These are phyloP conservation scores for Setophaga petechia DNA, from an alignment of 2,113 vertebrate species.

Conservation along the genomic window DNA sequence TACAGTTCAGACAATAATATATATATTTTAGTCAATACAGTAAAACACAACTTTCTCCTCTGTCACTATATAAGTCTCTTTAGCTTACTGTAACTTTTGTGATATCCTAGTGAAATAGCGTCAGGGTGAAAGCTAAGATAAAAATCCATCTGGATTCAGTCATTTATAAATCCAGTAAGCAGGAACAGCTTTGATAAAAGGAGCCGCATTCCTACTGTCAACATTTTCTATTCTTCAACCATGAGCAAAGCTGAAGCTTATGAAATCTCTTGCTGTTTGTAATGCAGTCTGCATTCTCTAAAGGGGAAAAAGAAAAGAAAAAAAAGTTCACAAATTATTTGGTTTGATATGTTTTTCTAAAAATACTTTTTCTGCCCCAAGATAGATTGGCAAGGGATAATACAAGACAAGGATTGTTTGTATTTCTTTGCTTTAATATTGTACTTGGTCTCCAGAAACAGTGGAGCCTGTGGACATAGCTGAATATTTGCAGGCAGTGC, in stretches of 20 bases:
- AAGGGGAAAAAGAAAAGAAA: neutral
- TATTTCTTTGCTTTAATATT: constrained; percentile 1
- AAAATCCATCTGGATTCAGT: neutral
- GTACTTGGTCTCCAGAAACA: neutral
- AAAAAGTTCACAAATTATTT: neutral
- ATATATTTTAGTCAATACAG: neutral
- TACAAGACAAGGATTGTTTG: neutral
- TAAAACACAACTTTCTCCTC: neutral
- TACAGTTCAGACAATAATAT: neutral
- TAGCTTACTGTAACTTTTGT: neutral
- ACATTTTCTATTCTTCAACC: neutral
- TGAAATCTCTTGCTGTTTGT: neutral
- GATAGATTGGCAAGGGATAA: neutral
- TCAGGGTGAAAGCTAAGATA: neutral
- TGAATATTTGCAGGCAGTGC: neutral
- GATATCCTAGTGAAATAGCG: neutral
- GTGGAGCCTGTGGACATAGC: fast-evolving
- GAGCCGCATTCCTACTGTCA: neutral
- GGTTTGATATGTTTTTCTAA: neutral
- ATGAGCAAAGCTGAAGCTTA: neutral
- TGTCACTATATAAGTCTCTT: neutral
- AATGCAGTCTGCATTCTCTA: neutral
- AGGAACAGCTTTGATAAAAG: neutral
- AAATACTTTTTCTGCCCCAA: neutral
- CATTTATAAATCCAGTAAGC: neutral